Base-by-base conservation (phyloP, 2,113 vertebrate genomes). In the Pithys albifrons region DNA sequence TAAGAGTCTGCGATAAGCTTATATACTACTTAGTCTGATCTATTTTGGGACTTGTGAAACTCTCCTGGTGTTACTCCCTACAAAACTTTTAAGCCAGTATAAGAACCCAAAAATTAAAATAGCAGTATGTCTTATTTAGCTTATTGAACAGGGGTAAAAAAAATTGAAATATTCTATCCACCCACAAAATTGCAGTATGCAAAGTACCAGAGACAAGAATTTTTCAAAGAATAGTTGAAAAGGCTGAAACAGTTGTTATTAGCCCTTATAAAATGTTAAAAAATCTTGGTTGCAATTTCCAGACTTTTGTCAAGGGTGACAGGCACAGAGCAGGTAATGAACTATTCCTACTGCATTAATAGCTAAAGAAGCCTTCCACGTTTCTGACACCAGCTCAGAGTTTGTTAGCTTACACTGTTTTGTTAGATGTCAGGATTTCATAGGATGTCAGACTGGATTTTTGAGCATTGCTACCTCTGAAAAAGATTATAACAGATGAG, bases 301-400 rank as follows among this genome's bases (percentile, higher is more conserved):
- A 76, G 88, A 45, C 18, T 51, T 43, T 69, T 86, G 27, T 9
- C 54, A 66, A 90, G 74, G 29, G 10, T 92, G 43, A 82, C 28
- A 71, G 28, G 19, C 74, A 43, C 20, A 87, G 18, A 92, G 59
- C 14, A 84, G 16, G 35, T 72, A 94, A 88, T 66, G 29, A 88
- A 86, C 54, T 76, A 48, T 90, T 91, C 46, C 41, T 62, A 48
- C 57, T 71, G 41, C 82, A 74, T 70, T 86, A 82, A 41, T 37
- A 79, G 49, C 79, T 46, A 43, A 90, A 73, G 27, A 76, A 66
- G 12, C 1, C 27, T 77, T 88, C 43, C 31, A n/a, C 22, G 55
- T 52, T 67, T 87, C 70, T 91, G 54, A 95, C 58, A 95, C 37
- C 41, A 65, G 55, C 73, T 93, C 79, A 86, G 45, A 94, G 55